Conservation (phyloP, 2,797 vertebrate genomes). For the Pipistrellus kuhlii region DNA sequence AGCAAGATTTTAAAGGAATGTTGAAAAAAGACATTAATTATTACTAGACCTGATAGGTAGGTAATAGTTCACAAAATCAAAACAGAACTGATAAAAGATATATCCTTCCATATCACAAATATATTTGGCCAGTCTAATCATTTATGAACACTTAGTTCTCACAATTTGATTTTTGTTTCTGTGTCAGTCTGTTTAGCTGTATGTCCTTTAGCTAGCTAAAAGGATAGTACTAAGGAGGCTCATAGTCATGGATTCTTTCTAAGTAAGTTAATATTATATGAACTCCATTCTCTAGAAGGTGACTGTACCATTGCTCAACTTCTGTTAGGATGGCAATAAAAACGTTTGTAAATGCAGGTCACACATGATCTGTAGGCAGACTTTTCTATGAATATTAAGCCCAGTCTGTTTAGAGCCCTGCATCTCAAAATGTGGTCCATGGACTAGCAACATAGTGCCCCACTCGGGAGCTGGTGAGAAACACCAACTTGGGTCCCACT, state of each 20-base stretch:
- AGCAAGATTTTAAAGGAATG: no score
- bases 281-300: not conserved
- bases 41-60: no score
- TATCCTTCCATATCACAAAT: not conserved
- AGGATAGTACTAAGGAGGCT: not conserved
- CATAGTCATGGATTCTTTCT: not conserved
- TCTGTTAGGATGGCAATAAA: not conserved
- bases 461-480: not conserved
- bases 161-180: not conserved
- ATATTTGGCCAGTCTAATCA: not conserved
- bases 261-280: not conserved
- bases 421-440: not conserved
- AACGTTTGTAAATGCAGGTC: not conserved
- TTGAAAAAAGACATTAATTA: no score
- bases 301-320: not conserved
- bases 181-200: not conserved
- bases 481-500: not conserved
- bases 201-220: not conserved
- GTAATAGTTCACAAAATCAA: not conserved
- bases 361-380: not conserved
- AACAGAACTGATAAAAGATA: not conserved
- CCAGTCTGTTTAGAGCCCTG: not conserved
- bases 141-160: not conserved
- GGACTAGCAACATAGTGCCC: not conserved
- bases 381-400: not conserved